Evolutionary conservation across 2,113 vertebrate species (phyloP).

Genomic region (Zosterops borbonicus): DNA sequence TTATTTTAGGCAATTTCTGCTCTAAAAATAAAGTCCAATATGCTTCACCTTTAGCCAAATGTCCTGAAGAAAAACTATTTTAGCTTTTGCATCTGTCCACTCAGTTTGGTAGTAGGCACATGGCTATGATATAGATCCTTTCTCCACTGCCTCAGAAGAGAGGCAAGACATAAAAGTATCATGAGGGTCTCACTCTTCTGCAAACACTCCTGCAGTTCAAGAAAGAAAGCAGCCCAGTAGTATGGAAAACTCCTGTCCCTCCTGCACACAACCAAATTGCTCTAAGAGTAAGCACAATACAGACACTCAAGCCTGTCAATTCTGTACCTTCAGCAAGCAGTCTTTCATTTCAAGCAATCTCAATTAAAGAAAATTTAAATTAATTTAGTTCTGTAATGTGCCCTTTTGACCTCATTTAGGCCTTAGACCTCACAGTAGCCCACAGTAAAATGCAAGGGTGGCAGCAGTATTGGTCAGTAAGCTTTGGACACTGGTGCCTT

Average conservation of each 20-base stretch:
- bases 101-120: background rate
- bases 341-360: background rate
- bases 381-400: background rate
- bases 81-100: background rate
- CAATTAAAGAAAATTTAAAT: background rate
- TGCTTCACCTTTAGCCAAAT: background rate
- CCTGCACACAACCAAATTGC: background rate
- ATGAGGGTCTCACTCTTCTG: background rate
- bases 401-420: background rate
- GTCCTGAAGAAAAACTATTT: background rate
- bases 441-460: background rate
- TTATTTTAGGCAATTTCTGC: slow-evolving; percentile 6
- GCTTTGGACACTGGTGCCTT: background rate
- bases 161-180: background rate
- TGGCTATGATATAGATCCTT: background rate
- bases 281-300: background rate
- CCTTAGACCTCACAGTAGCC: background rate
- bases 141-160: background rate
- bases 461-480: background rate
- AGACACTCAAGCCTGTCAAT: background rate
- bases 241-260: background rate
- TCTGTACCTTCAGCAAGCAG: background rate
- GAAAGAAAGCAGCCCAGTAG: no score
- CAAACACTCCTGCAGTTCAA: background rate
- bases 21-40: slow-evolving; percentile 6